A percentile compares a stretch with the other conserved stretches of the same genome.
These are phyloP conservation scores for Siniperca chuatsi DNA, from an alignment of 2,113 vertebrate genomes.

Conservation along the genomic window DNA sequence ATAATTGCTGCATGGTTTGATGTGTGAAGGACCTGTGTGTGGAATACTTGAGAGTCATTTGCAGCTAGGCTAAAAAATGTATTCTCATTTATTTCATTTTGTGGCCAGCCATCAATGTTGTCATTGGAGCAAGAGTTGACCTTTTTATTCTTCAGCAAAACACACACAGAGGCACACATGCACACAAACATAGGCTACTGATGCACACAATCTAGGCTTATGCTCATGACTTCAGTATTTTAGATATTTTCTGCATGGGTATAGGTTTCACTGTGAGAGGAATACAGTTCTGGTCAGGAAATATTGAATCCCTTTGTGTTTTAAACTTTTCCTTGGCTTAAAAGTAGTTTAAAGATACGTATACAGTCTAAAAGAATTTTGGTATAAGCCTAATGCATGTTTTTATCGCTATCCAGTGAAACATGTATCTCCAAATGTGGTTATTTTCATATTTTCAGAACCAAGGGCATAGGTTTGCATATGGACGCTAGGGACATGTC, in stretches of 20 bases:
- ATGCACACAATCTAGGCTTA: neutral
- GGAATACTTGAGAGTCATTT: conserved; percentile 2
- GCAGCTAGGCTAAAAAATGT: neutral
- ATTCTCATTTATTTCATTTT: conserved; percentile 32
- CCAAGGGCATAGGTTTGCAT: neutral
- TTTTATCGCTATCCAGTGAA: neutral
- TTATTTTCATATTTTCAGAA: neutral
- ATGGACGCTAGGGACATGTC: too few species aligned
- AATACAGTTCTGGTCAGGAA: neutral
- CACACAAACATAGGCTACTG: too few species aligned
- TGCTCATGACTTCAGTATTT: neutral
- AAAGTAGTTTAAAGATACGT: neutral
- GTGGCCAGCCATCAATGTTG: conserved; percentile 27
- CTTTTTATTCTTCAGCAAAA: neutral
- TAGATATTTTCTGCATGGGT: neutral
- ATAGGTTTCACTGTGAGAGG: neutral
- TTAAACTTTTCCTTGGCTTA: neutral
- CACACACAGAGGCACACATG: neutral
- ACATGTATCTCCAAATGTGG: neutral
- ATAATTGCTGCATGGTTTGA: conserved; percentile 16
- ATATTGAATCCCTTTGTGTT: neutral
- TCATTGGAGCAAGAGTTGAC: neutral
- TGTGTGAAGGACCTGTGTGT: conserved; percentile 7
- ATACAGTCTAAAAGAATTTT: neutral
- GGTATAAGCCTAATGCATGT: neutral